These are phyloP conservation scores for Anthopleura sola DNA, from an alignment of 64 coral and sea anemone species.

Conservation along the genomic window DNA sequence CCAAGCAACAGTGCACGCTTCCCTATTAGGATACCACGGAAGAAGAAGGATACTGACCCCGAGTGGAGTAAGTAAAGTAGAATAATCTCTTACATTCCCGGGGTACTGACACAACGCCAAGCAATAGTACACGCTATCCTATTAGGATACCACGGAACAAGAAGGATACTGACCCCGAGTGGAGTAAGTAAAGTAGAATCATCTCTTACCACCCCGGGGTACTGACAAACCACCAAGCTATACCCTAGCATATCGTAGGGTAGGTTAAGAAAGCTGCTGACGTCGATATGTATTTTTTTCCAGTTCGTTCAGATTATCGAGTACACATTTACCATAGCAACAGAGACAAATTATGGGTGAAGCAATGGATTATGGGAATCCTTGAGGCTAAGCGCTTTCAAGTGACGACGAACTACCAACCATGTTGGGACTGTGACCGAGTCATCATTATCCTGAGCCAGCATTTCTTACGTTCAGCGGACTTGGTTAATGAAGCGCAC, in stretches of 20 bases:
- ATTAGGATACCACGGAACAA: too few species aligned
- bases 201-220: too few species aligned
- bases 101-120: too few species aligned
- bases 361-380: constrained; percentile 39
- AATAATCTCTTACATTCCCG: background rate
- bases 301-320: constrained; percentile 37
- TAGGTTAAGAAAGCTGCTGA: background rate
- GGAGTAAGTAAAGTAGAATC: too few species aligned
- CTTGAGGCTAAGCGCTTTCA: constrained; percentile 23
- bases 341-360: constrained; percentile 45
- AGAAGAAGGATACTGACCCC: constrained; percentile 59
- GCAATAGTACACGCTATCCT: too few species aligned
- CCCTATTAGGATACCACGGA: constrained; percentile 32
- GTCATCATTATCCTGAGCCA: constrained; percentile 43
- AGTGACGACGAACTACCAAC: constrained; percentile 43
- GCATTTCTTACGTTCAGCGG: background rate
- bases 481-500: background rate
- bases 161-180: too few species aligned
- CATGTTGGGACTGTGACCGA: constrained; percentile 13
- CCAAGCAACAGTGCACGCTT: constrained; percentile 78
- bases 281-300: too few species aligned
- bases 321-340: constrained; percentile 55
- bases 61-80: constrained; percentile 57
- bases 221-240: background rate
- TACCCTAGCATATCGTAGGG: background rate